Evolutionary conservation across 2,797 vertebrate species (phyloP).

Genomic region (Oreochromis grahami): DNA sequence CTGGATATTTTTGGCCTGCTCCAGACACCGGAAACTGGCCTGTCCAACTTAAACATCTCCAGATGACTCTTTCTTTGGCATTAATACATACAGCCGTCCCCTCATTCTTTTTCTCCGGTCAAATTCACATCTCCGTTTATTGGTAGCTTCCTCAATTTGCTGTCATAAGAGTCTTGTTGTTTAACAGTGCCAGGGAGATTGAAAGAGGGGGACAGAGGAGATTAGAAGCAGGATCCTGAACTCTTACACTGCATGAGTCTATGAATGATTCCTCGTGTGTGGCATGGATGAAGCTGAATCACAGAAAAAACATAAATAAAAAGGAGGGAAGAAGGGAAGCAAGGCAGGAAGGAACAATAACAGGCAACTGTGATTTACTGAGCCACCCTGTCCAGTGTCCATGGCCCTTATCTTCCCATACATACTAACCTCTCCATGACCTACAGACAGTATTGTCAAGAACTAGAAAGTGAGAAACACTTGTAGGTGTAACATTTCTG

Average conservation of each 20-base stretch:
- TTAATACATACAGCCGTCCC: constrained; percentile 48
- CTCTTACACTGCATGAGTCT: constrained; percentile 38
- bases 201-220: not conserved
- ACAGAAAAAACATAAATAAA: not conserved
- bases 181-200: constrained; percentile 21
- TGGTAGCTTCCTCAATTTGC: constrained; percentile 70
- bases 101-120: constrained; percentile 35
- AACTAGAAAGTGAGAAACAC: constrained; percentile 40
- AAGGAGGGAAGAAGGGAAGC: constrained; percentile 22
- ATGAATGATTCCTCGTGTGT: constrained; percentile 43
- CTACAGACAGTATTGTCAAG: constrained; percentile 10
- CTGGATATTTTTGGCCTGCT: constrained; percentile 70
- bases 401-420: not conserved
- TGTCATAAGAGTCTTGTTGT: constrained; percentile 71
- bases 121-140: constrained; percentile 68
- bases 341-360: constrained; percentile 21
- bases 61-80: constrained; percentile 72
- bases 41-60: constrained; percentile 81
- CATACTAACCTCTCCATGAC: constrained; percentile 33
- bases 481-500: constrained; percentile 46
- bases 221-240: constrained; percentile 21
- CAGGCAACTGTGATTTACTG: constrained; percentile 26
- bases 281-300: constrained; percentile 34
- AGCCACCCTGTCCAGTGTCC: not conserved
- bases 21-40: constrained; percentile 76